Evolutionary conservation across 2,888 invertebrate species (phyloP), one percentile per base, ranked within the genome.

Genomic region (Alviniconcha strummeri): DNA sequence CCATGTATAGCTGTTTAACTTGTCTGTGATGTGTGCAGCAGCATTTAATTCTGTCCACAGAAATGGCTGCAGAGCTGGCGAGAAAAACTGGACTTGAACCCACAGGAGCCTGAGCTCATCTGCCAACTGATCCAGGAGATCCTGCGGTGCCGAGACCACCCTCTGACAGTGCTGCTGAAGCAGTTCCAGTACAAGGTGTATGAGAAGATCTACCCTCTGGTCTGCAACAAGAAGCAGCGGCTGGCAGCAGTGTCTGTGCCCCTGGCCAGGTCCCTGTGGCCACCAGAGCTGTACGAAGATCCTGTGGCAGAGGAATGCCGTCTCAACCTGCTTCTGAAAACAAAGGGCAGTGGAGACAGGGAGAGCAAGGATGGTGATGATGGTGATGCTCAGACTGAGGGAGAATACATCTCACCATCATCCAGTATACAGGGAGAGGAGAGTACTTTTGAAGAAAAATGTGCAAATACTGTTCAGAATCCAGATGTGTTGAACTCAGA

Each of bases 101-200:
- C 92, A 15, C 88, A 88, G 77, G 90, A 92, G 80, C 83, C 88
- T 5, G 83, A 86, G 19, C 80, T 92, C 8, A 91, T 92, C n/a
- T 89, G 89, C 82, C 88, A 91, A 56, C 86, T 91, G 4, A 89
- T 93, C n/a, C 87, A 89, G 72, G 86, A 88, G 55, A 88, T 91
- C 54, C 84, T 91, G 55, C 86, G 92, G 13, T 90, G 90, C 83
- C 85, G 86, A n/a, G 90, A 90, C 54, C 93, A 93, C 83, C 93
- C 93, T 1, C 84, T 93, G 11, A 91, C 91, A 11, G 84, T 89
- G 75, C 86, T 92, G 64, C 84, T 93, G 52, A 85, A 88, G 74
- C 83, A 86, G 8, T 89, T 90, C 72, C 92, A 92, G 87, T 86
- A 87, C 64, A 89, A 88, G 81, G 84, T 92, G 7, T 89, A 90